Evolutionary conservation across 2,797 vertebrate genomes (phyloP).

Genomic region (Simalia tracyae): DNA sequence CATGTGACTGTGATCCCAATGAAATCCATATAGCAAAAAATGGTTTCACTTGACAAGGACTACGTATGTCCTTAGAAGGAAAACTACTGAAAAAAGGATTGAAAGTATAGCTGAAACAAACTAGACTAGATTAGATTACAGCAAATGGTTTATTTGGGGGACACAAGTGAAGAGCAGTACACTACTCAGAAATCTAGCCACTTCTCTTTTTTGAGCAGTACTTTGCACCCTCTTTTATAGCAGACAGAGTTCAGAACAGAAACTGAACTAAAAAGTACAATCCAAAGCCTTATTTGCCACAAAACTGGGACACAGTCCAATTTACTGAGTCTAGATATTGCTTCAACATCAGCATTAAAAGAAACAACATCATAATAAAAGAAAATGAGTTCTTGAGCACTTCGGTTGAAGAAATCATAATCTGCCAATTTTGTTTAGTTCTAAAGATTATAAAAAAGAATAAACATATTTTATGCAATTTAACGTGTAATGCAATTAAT

Average conservation of each 20-base stretch:
- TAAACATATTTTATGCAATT: constrained; percentile 62
- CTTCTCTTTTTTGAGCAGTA: not conserved
- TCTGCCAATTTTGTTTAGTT: constrained; percentile 42
- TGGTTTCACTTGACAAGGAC: not conserved
- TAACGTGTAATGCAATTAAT: constrained; percentile 60
- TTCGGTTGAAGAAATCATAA: not conserved
- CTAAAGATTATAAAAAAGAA: constrained; percentile 37
- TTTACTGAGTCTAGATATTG: not conserved
- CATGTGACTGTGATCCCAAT: not conserved
- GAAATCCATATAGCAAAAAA: not conserved
- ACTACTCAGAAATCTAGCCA: not conserved
- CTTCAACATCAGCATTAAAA: constrained; percentile 11
- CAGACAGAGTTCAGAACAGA: not conserved
- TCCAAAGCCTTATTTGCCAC: not conserved
- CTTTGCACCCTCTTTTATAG: not conserved
- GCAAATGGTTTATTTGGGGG: not conserved
- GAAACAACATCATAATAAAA: constrained; percentile 6
- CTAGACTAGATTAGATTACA: not conserved
- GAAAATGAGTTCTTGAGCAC: not conserved
- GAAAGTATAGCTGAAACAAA: not conserved
- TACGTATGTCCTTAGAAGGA: not conserved
- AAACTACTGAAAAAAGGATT: not conserved
- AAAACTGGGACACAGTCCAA: not conserved
- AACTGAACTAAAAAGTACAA: not conserved
- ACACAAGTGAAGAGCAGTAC: not conserved